These are phyloP conservation scores for Percina caprodes DNA, from an alignment of 2,113 vertebrate species.

Conservation along the genomic window DNA sequence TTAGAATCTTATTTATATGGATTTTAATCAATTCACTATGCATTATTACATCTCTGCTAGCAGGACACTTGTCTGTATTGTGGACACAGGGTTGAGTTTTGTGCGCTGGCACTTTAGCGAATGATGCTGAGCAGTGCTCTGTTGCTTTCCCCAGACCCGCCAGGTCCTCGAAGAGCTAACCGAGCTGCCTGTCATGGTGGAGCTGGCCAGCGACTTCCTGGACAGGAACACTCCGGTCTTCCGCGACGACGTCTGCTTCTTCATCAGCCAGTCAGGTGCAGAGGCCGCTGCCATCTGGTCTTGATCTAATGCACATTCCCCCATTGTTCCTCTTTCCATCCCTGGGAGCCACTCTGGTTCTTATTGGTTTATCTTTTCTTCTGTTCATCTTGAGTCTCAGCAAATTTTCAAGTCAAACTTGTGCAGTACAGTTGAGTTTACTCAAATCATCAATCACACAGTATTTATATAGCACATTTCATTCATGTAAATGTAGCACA, in stretches of 20 bases:
- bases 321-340: constrained; percentile 32
- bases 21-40: too few relatives aligned
- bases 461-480: too few relatives aligned
- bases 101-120: not conserved
- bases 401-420: not conserved
- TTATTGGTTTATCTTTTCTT: constrained; percentile 20
- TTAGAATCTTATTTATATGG: too few relatives aligned
- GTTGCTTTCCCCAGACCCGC: constrained; percentile 87
- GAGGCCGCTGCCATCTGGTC: constrained; percentile 35
- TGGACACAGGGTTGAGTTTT: constrained; percentile 21
- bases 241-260: constrained; percentile 98
- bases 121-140: constrained; percentile 28
- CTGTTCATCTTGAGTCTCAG: not conserved
- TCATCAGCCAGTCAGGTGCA: constrained; percentile 98
- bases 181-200: constrained; percentile 97
- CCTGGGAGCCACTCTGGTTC: not conserved
- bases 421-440: constrained; percentile 7
- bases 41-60: too few relatives aligned
- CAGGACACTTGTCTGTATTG: constrained; percentile 1
- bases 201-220: constrained; percentile 97
- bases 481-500: too few relatives aligned
- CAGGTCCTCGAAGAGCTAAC: constrained; percentile 98
- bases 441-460: too few relatives aligned
- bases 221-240: constrained; percentile 98
- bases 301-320: constrained; percentile 15